Evolutionary conservation across 1,140 invertebrate genomes (phyloP).

Genomic region (Megathymus violae): DNA sequence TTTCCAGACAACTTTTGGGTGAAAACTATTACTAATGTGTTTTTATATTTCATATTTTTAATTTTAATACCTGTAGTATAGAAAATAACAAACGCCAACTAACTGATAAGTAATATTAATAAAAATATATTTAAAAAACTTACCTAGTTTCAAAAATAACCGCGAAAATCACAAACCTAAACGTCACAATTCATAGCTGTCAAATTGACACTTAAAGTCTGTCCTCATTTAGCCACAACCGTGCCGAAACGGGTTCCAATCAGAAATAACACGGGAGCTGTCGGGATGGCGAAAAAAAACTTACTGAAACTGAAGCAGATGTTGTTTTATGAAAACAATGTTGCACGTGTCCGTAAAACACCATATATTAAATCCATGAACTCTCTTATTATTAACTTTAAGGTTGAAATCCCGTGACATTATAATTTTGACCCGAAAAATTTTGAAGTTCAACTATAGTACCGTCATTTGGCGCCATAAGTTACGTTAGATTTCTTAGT

Average conservation of each 20-base stretch:
- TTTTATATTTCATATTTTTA: too few species aligned
- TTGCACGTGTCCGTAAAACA: conserved; percentile 17
- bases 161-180: conserved; percentile 37
- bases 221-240: conserved; percentile 53
- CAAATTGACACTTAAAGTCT: conserved; percentile 61
- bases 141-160: conserved; percentile 33
- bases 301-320: conserved; percentile 59
- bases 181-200: conserved; percentile 61
- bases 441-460: conserved; percentile 15
- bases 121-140: too few species aligned
- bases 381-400: conserved; percentile 28
- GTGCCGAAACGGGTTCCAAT: conserved; percentile 53
- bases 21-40: too few species aligned
- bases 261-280: conserved; percentile 70
- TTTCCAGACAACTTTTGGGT: too few species aligned
- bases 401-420: conserved; percentile 20
- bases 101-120: too few species aligned
- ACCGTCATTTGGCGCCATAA: conserved; percentile 49
- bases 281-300: conserved; percentile 67
- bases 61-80: too few species aligned
- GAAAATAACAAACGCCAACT: too few species aligned
- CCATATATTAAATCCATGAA: conserved; percentile 24
- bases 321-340: conserved; percentile 37
- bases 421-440: conserved; percentile 26
- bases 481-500: conserved; percentile 17